These are phyloP conservation scores for Dreissena polymorpha DNA, from an alignment of 1,140 invertebrate genomes.

Conservation along the genomic window DNA sequence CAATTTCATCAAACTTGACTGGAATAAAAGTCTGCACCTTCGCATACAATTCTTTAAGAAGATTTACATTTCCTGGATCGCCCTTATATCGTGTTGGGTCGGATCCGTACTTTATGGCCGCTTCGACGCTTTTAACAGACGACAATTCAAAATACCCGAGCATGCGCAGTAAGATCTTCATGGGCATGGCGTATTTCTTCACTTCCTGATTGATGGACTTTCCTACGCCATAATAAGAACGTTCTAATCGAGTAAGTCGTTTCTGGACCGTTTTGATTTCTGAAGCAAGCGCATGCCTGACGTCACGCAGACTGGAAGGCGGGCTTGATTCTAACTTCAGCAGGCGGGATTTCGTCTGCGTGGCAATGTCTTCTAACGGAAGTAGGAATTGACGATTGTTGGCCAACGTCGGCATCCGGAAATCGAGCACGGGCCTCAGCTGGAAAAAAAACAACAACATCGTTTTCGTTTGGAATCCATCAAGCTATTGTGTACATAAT, in stretches of 20 bases:
- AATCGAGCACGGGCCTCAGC: slow-evolving; percentile 64
- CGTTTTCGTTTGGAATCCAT: neutral
- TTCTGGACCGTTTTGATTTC: slow-evolving; percentile 58
- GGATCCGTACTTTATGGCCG: slow-evolving; percentile 49
- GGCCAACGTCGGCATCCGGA: slow-evolving; percentile 65
- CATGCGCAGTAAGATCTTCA: slow-evolving; percentile 60
- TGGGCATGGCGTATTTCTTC: slow-evolving; percentile 57
- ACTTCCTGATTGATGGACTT: slow-evolving; percentile 59
- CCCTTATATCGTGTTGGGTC: slow-evolving; percentile 59
- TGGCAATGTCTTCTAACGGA: slow-evolving; percentile 38
- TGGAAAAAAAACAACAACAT: slow-evolving; percentile 52
- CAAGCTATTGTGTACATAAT: neutral
- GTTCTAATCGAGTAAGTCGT: slow-evolving; percentile 57
- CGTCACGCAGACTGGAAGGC: slow-evolving; percentile 59
- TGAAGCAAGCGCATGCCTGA: slow-evolving; percentile 44
- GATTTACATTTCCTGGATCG: slow-evolving; percentile 48
- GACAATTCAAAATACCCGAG: slow-evolving; percentile 60
- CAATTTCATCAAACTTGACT: slow-evolving; percentile 46
- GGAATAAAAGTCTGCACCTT: slow-evolving; percentile 62
- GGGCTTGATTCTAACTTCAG: slow-evolving; percentile 46
- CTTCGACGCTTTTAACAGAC: slow-evolving; percentile 56
- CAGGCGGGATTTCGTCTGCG: slow-evolving; percentile 29
- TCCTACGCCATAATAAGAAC: slow-evolving; percentile 62
- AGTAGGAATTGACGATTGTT: slow-evolving; percentile 57
- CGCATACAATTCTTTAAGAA: slow-evolving; percentile 60